These are phyloP conservation scores for Leucophenga maculata DNA, from an alignment of 2,888 invertebrate species.

Conservation along the genomic window DNA sequence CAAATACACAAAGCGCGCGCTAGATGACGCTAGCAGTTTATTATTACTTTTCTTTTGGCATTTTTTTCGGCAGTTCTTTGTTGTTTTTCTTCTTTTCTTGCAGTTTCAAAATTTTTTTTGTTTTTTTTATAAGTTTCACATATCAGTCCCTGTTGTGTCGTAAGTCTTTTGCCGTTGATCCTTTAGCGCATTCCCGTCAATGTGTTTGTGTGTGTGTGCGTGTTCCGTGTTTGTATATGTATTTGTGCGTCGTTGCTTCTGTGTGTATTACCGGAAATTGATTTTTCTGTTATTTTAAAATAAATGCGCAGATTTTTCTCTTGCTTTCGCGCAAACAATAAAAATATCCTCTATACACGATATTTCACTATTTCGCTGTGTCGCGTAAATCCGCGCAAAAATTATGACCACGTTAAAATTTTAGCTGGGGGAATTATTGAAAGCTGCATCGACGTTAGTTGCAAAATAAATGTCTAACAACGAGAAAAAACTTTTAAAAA, in stretches of 20 bases:
- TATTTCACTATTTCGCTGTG: background rate
- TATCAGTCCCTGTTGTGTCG: constrained; percentile 34
- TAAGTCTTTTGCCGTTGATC: constrained; percentile 29
- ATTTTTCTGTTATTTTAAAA: constrained; percentile 36
- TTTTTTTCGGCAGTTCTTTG: constrained; percentile 10
- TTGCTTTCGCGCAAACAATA: background rate
- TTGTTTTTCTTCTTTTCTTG: background rate
- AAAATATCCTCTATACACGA: background rate
- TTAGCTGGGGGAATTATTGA: constrained; percentile 21
- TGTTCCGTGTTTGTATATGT: constrained; percentile 9
- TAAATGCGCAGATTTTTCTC: constrained; percentile 17
- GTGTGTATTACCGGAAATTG: constrained; percentile 20
- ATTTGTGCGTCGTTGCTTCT: background rate
- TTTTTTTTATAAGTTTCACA: constrained; percentile 25
- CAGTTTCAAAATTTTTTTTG: constrained; percentile 22
- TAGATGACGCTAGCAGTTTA: constrained; percentile 29
- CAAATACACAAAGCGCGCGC: background rate
- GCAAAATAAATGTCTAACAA: constrained; percentile 2
- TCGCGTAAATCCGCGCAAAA: constrained; percentile 23
- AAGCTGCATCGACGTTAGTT: background rate
- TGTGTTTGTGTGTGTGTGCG: background rate
- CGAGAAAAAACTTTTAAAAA: background rate
- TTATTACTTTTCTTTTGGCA: constrained; percentile 24
- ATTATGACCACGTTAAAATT: constrained; percentile 35
- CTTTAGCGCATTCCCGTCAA: constrained; percentile 8